These are phyloP conservation scores for Carabus problematicus DNA, from an alignment of 2,888 invertebrate genomes.

Conservation along the genomic window DNA sequence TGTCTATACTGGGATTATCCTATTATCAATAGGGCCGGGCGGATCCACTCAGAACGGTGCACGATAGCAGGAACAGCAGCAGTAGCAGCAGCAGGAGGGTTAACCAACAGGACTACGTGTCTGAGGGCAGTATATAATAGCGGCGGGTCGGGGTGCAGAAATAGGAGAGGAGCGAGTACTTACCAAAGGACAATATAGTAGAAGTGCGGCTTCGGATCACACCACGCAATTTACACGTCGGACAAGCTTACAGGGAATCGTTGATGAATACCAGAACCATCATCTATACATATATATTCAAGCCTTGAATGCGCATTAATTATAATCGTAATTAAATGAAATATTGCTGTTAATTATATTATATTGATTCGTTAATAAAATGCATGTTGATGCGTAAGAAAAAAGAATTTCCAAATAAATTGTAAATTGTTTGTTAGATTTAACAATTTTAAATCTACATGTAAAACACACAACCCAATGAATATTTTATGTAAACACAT, in stretches of 20 bases:
- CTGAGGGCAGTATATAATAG: too few species aligned
- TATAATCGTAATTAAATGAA: conserved; percentile 24
- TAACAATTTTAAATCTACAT: too few species aligned
- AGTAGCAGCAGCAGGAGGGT: too few species aligned
- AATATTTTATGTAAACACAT: too few species aligned
- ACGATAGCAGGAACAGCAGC: not conserved
- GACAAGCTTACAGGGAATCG: conserved; percentile 27
- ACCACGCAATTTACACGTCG: conserved; percentile 37
- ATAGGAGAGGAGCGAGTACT: not conserved
- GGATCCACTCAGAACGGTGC: conserved; percentile 27
- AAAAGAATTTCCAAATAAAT: too few species aligned
- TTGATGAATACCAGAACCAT: conserved; percentile 9
- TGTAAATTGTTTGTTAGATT: too few species aligned
- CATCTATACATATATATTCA: conserved; percentile 25
- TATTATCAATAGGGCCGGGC: conserved; percentile 37
- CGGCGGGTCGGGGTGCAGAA: too few species aligned
- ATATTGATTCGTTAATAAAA: too few species aligned
- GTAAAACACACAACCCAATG: too few species aligned
- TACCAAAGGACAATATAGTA: conserved; percentile 30
- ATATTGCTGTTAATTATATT: not conserved
- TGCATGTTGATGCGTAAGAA: too few species aligned
- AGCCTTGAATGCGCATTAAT: conserved; percentile 24
- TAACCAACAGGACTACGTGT: too few species aligned
- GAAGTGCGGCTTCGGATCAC: conserved; percentile 29
- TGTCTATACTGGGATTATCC: conserved; percentile 41